A percentile compares a stretch with the other conserved stretches of the same genome.
Evolutionary conservation across 2,113 vertebrate species (phyloP).

Genomic region (Danio rerio): GRCz12tu NC_133191.1:45230501-45231000

Average conservation of each 20-base stretch:
- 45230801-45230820: constrained; percentile 26
- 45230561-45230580: too few relatives aligned
- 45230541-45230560: too few relatives aligned
- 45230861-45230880: constrained; percentile 3
- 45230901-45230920: neutral
- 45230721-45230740: neutral
- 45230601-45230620: too few relatives aligned
- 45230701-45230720: neutral
- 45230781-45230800: constrained; percentile 31
- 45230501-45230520: too few relatives aligned
- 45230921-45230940: neutral
- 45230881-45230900: constrained; percentile 6
- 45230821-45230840: neutral
- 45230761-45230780: constrained; percentile 51
- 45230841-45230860: constrained; percentile 40
- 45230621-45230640: too few relatives aligned
- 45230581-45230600: too few relatives aligned
- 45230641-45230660: too few relatives aligned
- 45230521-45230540: too few relatives aligned
- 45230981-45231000: too few relatives aligned
- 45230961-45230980: constrained; percentile 18
- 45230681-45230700: too few relatives aligned
- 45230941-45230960: constrained; percentile 8
- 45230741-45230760: constrained; percentile 26
- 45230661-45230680: too few relatives aligned